Percentiles rank a stretch among this genome's conserved stretches.
Evolutionary conservation across 64 coral and sea anemone species (phyloP).

Genomic region (Stichodactyla mertensii): DNA sequence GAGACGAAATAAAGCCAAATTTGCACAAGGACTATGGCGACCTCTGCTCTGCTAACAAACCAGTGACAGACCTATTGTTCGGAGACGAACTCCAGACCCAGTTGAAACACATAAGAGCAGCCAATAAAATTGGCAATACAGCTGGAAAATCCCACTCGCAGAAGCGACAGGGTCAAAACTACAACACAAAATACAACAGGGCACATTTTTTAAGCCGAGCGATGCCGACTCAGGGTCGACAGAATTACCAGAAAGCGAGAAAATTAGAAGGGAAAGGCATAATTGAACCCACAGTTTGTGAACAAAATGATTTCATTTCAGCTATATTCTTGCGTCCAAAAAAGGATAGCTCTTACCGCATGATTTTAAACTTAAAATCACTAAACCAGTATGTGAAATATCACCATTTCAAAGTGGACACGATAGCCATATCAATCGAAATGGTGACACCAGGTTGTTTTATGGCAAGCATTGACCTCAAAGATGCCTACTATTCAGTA

Average conservation of each 20-base stretch:
- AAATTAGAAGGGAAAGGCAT: not conserved
- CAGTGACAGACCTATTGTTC: slow-evolving; percentile 36
- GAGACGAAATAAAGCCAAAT: slow-evolving; percentile 33
- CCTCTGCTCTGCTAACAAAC: slow-evolving; percentile 24
- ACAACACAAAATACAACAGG: not conserved
- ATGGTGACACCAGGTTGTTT: slow-evolving; percentile 29
- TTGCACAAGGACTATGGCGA: slow-evolving; percentile 34
- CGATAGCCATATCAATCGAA: slow-evolving; percentile 9
- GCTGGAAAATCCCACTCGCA: not conserved
- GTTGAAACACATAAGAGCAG: slow-evolving; percentile 15
- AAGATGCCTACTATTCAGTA: slow-evolving; percentile 21
- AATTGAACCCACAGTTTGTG: not conserved
- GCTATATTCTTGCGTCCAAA: slow-evolving; percentile 27
- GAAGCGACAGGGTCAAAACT: not conserved
- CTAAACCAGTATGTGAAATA: slow-evolving; percentile 21
- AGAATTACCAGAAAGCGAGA: not conserved
- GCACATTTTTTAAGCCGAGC: slow-evolving; percentile 18
- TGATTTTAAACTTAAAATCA: slow-evolving; percentile 36
- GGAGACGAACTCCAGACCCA: slow-evolving; percentile 33
- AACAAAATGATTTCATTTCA: slow-evolving; percentile 24
- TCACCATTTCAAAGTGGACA: slow-evolving; percentile 41
- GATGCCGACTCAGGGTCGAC: slow-evolving; percentile 5
- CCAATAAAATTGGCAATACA: slow-evolving; percentile 35
- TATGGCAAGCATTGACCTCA: slow-evolving; percentile 23
- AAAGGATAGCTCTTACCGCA: slow-evolving; percentile 33